A percentile compares a stretch with the other conserved stretches of the same genome.
phyloP scores from a whole-genome alignment of 2,113 vertebrate genomes.

The Anarhynchus alexandrinus region DNA sequence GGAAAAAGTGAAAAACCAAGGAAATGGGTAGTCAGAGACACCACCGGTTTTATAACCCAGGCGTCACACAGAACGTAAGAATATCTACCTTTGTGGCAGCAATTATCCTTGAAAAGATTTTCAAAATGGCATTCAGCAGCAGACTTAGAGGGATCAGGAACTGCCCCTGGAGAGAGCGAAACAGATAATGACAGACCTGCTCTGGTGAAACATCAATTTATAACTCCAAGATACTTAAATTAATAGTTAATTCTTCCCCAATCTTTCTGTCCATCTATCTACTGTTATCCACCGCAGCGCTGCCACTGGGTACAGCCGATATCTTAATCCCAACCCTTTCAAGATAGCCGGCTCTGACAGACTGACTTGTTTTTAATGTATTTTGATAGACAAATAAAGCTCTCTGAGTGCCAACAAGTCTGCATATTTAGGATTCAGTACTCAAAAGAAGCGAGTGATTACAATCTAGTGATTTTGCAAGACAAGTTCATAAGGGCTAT shows the following conservation, averaged over 20 bases:
- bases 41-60: not conserved
- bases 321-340: not conserved
- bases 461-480: slow-evolving; percentile 56
- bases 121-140: not conserved
- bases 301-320: not conserved
- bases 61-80: not conserved
- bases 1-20: not conserved
- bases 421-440: slow-evolving; percentile 33
- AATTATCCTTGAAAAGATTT: not conserved
- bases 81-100: not conserved
- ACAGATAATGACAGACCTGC: not conserved
- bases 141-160: not conserved
- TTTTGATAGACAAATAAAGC: slow-evolving; percentile 39
- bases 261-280: not conserved
- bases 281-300: not conserved
- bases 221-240: not conserved
- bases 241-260: not conserved
- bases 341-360: not conserved
- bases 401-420: slow-evolving; percentile 1
- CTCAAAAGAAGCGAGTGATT: not conserved
- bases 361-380: not conserved
- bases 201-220: not conserved
- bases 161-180: not conserved
- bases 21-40: not conserved
- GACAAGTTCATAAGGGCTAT: slow-evolving; percentile 22